Conservation (phyloP, 2,797 vertebrate genomes). For the Microcaecilia unicolor region DNA sequence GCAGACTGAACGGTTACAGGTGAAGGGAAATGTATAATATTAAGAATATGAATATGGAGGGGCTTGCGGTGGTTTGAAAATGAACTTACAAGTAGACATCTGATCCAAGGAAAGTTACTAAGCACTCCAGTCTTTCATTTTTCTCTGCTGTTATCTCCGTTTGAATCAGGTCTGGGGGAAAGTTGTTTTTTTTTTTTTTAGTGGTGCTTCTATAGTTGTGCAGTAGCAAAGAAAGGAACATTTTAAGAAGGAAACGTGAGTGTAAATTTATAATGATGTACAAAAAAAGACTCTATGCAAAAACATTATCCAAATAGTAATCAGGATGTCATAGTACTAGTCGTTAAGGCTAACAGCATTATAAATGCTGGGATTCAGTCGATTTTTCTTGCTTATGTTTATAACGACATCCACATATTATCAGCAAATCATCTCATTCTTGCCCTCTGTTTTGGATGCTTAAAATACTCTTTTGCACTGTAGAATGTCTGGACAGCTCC, state of each 20-base stretch:
- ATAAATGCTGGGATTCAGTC: neutral
- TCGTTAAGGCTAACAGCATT: neutral
- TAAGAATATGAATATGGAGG: slow-evolving; percentile 5
- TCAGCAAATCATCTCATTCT: too few relatives aligned
- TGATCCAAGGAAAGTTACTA: neutral
- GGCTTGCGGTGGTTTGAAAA: slow-evolving; percentile 8
- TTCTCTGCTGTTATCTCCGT: neutral
- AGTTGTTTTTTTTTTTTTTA: neutral
- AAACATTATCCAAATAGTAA: slow-evolving; percentile 16
- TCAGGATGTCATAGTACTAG: neutral
- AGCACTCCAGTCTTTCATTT: neutral
- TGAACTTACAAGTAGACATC: neutral
- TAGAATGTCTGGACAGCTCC: slow-evolving; percentile 23
- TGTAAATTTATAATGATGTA: too few relatives aligned
- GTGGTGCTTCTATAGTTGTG: too few relatives aligned
- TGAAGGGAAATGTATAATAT: neutral
- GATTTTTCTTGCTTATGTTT: too few relatives aligned
- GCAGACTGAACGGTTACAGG: too few relatives aligned
- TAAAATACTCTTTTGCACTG: slow-evolving; percentile 21
- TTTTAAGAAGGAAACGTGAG: too few relatives aligned
- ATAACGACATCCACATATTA: too few relatives aligned
- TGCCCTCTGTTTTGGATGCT: too few relatives aligned
- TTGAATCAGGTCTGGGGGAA: accelerated
- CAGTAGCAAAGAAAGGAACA: too few relatives aligned
- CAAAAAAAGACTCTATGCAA: slow-evolving; percentile 34